phyloP scores from a whole-genome alignment of 2,797 vertebrate species.

The Poecilia gillii region DNA sequence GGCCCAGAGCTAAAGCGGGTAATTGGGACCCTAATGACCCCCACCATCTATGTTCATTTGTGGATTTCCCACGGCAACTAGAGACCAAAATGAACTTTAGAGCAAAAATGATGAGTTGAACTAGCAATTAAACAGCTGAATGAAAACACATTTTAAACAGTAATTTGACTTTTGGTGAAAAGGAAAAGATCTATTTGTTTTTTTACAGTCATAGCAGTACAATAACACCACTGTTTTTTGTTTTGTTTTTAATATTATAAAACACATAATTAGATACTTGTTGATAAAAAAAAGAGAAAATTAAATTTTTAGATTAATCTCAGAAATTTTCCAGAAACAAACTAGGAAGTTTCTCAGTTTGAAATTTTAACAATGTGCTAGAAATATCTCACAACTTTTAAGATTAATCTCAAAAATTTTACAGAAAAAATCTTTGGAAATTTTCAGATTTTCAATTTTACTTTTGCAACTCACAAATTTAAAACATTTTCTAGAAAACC shows the following conservation, averaged over 20 bases:
- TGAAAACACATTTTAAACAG: background rate
- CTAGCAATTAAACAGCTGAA: slow-evolving; percentile 11
- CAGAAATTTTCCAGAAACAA: too few relatives aligned
- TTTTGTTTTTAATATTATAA: background rate
- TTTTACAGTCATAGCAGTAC: background rate
- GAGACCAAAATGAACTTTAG: slow-evolving; percentile 8
- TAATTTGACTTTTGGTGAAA: background rate
- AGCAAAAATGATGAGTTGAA: slow-evolving; percentile 18
- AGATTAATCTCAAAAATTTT: too few relatives aligned
- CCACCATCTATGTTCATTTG: slow-evolving; percentile 9
- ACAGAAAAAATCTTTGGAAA: too few relatives aligned
- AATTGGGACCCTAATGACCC: slow-evolving; percentile 20
- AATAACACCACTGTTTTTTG: background rate
- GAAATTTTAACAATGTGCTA: too few relatives aligned
- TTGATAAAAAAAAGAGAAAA: too few relatives aligned
- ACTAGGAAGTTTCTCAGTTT: too few relatives aligned
- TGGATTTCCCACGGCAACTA: slow-evolving; percentile 12
- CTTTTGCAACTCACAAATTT: too few relatives aligned
- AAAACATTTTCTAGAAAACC: too few relatives aligned
- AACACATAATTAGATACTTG: background rate
- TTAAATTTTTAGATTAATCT: too few relatives aligned
- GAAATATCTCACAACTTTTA: too few relatives aligned
- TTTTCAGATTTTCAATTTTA: too few relatives aligned
- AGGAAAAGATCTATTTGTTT: background rate
- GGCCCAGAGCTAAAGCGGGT: slow-evolving; percentile 11